A percentile compares a stretch with the other conserved stretches of the same genome.
Conservation (phyloP, 1,140 invertebrate genomes). For the Bombus superbus region DNA sequence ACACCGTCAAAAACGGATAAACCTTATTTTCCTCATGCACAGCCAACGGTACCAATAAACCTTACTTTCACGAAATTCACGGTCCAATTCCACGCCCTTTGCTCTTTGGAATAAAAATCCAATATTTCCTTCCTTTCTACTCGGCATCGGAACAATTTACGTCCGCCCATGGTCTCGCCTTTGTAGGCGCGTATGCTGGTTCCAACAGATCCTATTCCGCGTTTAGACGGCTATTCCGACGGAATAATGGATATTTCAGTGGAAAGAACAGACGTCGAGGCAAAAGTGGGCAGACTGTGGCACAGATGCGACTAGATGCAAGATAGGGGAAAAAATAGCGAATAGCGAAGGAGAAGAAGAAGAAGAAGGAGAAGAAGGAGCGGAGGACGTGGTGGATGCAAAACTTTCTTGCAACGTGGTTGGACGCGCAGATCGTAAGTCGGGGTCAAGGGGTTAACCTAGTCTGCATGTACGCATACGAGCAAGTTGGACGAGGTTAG, state of each 20-base stretch:
- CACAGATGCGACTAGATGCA: constrained; percentile 15
- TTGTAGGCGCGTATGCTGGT: neutral
- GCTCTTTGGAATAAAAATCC: neutral
- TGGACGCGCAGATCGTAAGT: constrained; percentile 54
- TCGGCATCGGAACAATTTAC: constrained; percentile 2
- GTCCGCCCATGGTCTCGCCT: neutral
- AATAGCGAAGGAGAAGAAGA: constrained; percentile 7
- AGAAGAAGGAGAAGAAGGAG: constrained; percentile 18
- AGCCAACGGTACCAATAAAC: neutral
- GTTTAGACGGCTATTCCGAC: neutral
- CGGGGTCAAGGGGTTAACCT: constrained; percentile 67
- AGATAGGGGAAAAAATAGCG: constrained; percentile 12
- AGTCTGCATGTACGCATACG: constrained; percentile 61
- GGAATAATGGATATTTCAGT: neutral
- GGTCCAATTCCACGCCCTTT: no score
- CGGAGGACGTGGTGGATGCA: constrained; percentile 38
- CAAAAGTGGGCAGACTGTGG: neutral
- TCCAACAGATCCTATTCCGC: constrained; percentile 4
- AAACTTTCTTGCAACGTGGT: constrained; percentile 57
- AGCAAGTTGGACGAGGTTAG: constrained; percentile 50
- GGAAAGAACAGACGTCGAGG: neutral
- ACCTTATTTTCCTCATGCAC: neutral
- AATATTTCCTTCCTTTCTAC: neutral
- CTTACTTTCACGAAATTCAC: no score
- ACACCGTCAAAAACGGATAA: neutral